Evolutionary conservation across 1,140 invertebrate species (phyloP).

Genomic region (Lithobius niger): DNA sequence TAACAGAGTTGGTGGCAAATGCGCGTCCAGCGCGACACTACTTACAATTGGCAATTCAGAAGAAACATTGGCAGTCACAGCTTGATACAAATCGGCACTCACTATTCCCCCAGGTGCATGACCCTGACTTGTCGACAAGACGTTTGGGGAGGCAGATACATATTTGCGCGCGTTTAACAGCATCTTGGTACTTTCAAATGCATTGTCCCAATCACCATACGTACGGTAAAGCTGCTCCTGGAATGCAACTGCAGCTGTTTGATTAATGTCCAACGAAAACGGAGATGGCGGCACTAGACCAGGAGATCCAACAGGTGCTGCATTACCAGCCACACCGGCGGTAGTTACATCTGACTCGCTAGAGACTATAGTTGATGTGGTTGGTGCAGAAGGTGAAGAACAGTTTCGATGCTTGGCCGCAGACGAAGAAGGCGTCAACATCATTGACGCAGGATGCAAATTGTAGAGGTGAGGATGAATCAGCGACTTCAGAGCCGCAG

Average conservation of each 20-base stretch:
- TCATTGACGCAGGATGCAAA: constrained; percentile 16
- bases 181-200: background rate
- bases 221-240: constrained; percentile 27
- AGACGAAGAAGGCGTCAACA: background rate
- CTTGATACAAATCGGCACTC: too few relatives aligned
- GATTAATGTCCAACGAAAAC: background rate
- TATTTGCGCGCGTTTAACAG: background rate
- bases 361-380: background rate
- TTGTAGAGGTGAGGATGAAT: constrained; percentile 29
- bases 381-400: background rate
- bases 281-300: too few relatives aligned
- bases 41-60: too few relatives aligned
- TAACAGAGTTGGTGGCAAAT: too few relatives aligned
- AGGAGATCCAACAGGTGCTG: background rate
- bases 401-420: background rate
- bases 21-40: too few relatives aligned
- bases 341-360: background rate
- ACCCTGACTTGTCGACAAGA: too few relatives aligned
- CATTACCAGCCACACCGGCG: background rate
- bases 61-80: too few relatives aligned
- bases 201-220: constrained; percentile 30
- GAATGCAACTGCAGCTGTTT: background rate
- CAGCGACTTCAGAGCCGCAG: constrained; percentile 18
- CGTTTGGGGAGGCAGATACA: too few relatives aligned
- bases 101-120: too few relatives aligned